Conservation (phyloP, 2,888 invertebrate species). For the Cheilosia impressa region DNA sequence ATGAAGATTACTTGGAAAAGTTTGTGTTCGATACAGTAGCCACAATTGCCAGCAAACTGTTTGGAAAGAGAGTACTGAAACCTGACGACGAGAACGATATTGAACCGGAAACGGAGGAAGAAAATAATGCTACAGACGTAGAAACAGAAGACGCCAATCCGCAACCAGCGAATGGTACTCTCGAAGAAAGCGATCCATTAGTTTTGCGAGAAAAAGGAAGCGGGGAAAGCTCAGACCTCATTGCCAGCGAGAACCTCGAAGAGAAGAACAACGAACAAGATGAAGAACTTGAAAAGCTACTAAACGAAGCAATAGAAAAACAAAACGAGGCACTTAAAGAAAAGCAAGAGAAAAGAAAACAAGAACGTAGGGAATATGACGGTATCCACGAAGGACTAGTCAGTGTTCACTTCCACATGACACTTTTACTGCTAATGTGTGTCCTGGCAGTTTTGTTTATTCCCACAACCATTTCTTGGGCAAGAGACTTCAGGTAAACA, state of each 20-base stretch:
- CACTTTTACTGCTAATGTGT: conserved; percentile 88
- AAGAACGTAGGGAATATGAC: conserved; percentile 77
- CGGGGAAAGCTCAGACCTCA: not conserved
- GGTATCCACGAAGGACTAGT: conserved; percentile 80
- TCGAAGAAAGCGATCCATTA: not conserved
- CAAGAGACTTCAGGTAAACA: conserved; percentile 90
- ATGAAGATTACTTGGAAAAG: conserved; percentile 88
- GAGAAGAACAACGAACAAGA: conserved; percentile 35
- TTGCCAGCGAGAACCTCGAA: not conserved
- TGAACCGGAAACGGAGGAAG: not conserved
- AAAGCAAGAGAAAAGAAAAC: conserved; percentile 74
- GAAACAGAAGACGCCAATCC: not conserved
- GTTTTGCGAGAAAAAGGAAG: not conserved
- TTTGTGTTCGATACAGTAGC: conserved; percentile 84
- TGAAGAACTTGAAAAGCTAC: conserved; percentile 75
- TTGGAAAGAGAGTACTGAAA: conserved; percentile 62
- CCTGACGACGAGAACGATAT: not conserved
- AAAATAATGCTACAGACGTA: not conserved
- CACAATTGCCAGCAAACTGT: conserved; percentile 78
- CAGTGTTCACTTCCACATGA: conserved; percentile 89
- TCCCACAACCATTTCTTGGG: conserved; percentile 91
- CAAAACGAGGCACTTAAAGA: conserved; percentile 70
- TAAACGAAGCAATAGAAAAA: conserved; percentile 74
- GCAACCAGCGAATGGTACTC: conserved; percentile 53
- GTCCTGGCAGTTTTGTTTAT: conserved; percentile 88